Base-by-base conservation (phyloP, 2,888 invertebrate genomes). In the Sphaerophoria taeniata region DNA sequence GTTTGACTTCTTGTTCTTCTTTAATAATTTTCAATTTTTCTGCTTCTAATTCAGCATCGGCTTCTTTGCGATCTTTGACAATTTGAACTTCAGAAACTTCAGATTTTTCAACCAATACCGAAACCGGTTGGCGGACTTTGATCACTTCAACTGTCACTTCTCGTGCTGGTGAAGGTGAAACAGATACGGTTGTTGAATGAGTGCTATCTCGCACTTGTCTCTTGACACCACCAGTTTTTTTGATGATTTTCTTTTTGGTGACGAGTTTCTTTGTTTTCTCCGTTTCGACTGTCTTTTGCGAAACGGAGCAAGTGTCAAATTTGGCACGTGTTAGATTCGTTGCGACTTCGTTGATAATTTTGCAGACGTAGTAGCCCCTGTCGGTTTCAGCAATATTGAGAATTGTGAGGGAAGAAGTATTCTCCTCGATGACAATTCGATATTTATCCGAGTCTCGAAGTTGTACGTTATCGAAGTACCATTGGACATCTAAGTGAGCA, bases 261-360 rank as follows among this genome's bases (percentile, higher is more conserved):
- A 92, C 43, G 63, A 82, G 76, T 58, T 89, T 94, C 93, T 89
- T 94, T 93, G 88, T 92, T 91, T 80, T 91, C 91, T 87, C 67
- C 7, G 36, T 70, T 47, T 70, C 81, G 92, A 92, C 88, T 92
- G 93, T 87, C 92, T 93, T 49, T 91, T 93, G 89, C 9, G 91
- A 92, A 88, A 92, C 92, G 87, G 94, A 93, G 69, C 93, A 93
- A 55, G 97, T 95, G 89, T 95, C 95, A 56, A 98, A 92, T 91
- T 95, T 95, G 6, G 95, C 97, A 92, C 96, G 96, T 1, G 97
- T 96, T 65, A 95, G 93, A 36, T 95, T 95, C 92, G 96, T 94
- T 61, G 98, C 98, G 78, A 96, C 95, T 89, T 96, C 96, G 90
- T 97, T 98, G 14, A 95, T 95, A 9, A 97, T 96, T 92, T 97